A percentile compares a stretch with the other conserved stretches of the same genome.
Conservation (phyloP, 2,888 invertebrate species). For the Lydus trimaculatus region DNA sequence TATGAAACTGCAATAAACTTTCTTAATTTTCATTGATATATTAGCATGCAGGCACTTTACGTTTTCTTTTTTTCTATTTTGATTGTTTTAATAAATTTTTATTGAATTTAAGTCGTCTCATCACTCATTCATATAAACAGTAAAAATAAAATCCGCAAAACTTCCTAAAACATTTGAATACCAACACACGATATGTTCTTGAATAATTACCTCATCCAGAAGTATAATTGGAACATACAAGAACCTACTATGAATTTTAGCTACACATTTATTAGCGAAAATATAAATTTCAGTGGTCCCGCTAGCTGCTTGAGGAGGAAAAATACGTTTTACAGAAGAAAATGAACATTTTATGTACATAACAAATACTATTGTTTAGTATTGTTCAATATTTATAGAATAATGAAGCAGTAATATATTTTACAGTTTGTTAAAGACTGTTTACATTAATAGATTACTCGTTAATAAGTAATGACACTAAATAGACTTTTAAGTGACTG, state of each 20-base stretch:
- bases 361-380: neutral
- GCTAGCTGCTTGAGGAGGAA: conserved; percentile 31
- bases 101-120: conserved; percentile 25
- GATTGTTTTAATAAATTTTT: neutral
- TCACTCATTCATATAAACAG: conserved; percentile 46
- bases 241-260: conserved; percentile 36
- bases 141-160: conserved; percentile 37
- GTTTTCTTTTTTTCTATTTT: conserved; percentile 38
- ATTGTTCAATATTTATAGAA: neutral
- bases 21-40: conserved; percentile 28
- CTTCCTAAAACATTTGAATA: conserved; percentile 70
- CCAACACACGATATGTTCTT: conserved; percentile 67
- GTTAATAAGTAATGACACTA: neutral
- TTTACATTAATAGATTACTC: neutral
- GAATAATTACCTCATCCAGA: conserved; percentile 59
- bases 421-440: neutral
- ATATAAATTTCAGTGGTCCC: conserved; percentile 21
- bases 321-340: conserved; percentile 15
- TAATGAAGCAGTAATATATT: neutral
- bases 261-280: conserved; percentile 40
- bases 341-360: conserved; percentile 16
- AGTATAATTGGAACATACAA: conserved; percentile 42
- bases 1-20: conserved; percentile 15
- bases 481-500: neutral
- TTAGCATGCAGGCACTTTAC: conserved; percentile 58